A percentile compares a stretch with the other conserved stretches of the same genome.
phyloP scores from a whole-genome alignment of 2,888 invertebrate species.

The Drosophila histrio region DNA sequence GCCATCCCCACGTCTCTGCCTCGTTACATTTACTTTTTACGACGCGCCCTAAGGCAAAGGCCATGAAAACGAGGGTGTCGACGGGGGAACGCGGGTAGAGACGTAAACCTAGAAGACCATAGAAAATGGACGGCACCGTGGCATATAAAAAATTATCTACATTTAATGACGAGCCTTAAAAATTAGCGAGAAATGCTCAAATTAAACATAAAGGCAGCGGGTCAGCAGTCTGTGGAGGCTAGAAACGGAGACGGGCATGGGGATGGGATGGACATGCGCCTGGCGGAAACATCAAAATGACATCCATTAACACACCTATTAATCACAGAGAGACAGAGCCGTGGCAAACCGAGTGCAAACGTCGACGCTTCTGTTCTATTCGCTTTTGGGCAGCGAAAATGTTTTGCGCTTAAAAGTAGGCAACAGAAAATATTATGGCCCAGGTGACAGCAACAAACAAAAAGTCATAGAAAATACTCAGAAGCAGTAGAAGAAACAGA shows the following conservation, averaged over 20 bases:
- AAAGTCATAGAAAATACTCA: slow-evolving; percentile 60
- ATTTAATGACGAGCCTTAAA: slow-evolving; percentile 78
- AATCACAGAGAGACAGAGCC: slow-evolving; percentile 70
- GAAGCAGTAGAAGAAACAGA: slow-evolving; percentile 1
- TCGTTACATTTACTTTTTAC: slow-evolving; percentile 76
- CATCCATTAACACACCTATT: slow-evolving; percentile 83
- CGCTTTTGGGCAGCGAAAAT: slow-evolving; percentile 18
- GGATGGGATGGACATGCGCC: slow-evolving; percentile 64
- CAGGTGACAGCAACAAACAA: slow-evolving; percentile 68
- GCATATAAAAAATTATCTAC: slow-evolving; percentile 79
- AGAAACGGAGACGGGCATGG: neutral
- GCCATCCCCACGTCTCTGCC: slow-evolving; percentile 25
- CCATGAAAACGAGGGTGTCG: slow-evolving; percentile 33
- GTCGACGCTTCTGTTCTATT: slow-evolving; percentile 25
- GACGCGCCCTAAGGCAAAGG: slow-evolving; percentile 60
- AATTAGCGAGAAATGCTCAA: slow-evolving; percentile 80
- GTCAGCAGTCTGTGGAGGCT: slow-evolving; percentile 6
- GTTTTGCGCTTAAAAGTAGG: slow-evolving; percentile 62
- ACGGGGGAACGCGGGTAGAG: slow-evolving; percentile 9
- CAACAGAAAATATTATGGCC: slow-evolving; percentile 63
- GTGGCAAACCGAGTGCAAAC: slow-evolving; percentile 42
- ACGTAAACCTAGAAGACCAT: slow-evolving; percentile 43
- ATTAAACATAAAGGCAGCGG: slow-evolving; percentile 71
- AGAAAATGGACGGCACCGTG: slow-evolving; percentile 40
- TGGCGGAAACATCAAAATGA: slow-evolving; percentile 81